These are phyloP conservation scores for Chromoteleia sp. DNA, from an alignment of 2,888 invertebrate species.

Conservation along the genomic window DNA sequence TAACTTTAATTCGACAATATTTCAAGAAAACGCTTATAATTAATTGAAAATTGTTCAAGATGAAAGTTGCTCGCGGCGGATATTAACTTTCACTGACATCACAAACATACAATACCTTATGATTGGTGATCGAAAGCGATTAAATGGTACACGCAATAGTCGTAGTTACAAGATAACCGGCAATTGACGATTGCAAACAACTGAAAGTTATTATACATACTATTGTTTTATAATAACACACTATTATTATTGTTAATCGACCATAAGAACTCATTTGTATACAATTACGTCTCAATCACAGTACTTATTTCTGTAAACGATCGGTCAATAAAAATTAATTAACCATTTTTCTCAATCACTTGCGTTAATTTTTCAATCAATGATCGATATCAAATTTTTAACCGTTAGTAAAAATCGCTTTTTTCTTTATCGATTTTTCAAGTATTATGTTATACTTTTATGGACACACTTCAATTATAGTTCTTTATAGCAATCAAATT, in stretches of 20 bases:
- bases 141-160: slow-evolving; percentile 52
- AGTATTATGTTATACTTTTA: no score
- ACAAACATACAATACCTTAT: slow-evolving; percentile 39
- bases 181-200: slow-evolving; percentile 59
- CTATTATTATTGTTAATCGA: slow-evolving; percentile 55
- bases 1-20: slow-evolving; percentile 18
- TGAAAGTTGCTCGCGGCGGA: slow-evolving; percentile 45
- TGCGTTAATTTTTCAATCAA: no score
- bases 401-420: no score
- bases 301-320: neutral
- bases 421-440: no score
- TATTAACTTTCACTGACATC: slow-evolving; percentile 57
- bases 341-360: neutral
- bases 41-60: slow-evolving; percentile 55
- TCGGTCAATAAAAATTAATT: slow-evolving; percentile 29
- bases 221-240: slow-evolving; percentile 61
- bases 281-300: slow-evolving; percentile 48
- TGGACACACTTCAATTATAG: no score
- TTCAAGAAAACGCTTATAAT: slow-evolving; percentile 23
- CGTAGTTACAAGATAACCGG: slow-evolving; percentile 52
- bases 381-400: no score
- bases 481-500: no score
- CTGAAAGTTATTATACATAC: slow-evolving; percentile 50
- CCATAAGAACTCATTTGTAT: slow-evolving; percentile 31
- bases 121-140: slow-evolving; percentile 56